Evolutionary conservation across 1,140 invertebrate genomes (phyloP), one percentile per base, ranked within the genome.

Genomic region (Acromyrmex echinatior): DNA sequence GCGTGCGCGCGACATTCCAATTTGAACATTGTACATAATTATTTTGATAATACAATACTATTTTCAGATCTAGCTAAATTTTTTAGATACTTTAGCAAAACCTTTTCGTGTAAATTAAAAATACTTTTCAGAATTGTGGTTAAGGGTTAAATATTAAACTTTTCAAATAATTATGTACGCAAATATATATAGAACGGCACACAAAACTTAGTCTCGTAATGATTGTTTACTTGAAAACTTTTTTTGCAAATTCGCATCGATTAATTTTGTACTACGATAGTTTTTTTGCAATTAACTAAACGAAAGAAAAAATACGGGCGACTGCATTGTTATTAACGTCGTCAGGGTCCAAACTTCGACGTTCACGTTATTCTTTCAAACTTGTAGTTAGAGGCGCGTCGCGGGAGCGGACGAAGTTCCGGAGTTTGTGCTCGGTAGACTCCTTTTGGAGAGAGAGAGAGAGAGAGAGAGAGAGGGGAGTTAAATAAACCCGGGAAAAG

Each of bases 321-420:
- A 12, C 45, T 35, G 58, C 63, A 35, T 90, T 87, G 88, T 89
- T 90, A 90, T 87, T 89, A 84, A 89, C 73, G 45, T 87, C 62
- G 86, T 89, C 79, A 56, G 58, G 45, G 31, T 87, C 28, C 58
- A 60, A 66, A 90, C 86, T 90, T 87, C 65, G 63, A 74, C 14
- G 80, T 87, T n/a, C 88, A 45, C 70, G 39, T 70, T 35, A 63
- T 70, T 73, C 73, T 74, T 84, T 84, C 70, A n/a, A 74, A 84
- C 70, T 74, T 63, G 16, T 62, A 73, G n/a, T 74, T 35, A 51
- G n/a, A 56, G 21, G 16, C 49, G 49, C 31, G 49, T 77, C 60
- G 31, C 74, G 10, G 16, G 62, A 62, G 16, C 74, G 10, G 6
- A 28, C 39, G 53, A 86, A 86, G 73, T 86, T 86, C 25, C 74